Evolutionary conservation across 1,140 invertebrate genomes (phyloP).

Genomic region (Caenorhabditis tropicalis): DNA sequence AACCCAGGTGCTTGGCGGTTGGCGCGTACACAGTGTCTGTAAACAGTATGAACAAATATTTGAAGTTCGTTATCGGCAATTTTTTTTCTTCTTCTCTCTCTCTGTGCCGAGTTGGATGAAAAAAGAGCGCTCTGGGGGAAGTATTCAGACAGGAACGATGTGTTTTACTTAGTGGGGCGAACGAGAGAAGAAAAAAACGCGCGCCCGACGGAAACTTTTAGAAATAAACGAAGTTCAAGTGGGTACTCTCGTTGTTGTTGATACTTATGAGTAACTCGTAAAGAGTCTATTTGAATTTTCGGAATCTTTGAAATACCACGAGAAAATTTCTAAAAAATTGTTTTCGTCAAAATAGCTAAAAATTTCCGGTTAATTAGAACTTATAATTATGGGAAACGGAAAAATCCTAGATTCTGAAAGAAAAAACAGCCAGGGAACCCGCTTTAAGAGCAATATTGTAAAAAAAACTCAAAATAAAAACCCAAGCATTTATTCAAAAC

Average conservation of each 20-base stretch:
- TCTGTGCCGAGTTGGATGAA: neutral
- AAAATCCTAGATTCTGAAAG: too few species aligned
- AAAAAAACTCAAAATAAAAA: neutral
- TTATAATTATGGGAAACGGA: too few species aligned
- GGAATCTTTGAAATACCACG: neutral
- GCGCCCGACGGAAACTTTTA: neutral
- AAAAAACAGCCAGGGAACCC: too few species aligned
- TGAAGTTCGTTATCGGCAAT: constrained; percentile 30
- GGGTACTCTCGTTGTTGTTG: neutral
- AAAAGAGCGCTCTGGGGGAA: neutral
- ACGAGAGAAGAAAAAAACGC: neutral
- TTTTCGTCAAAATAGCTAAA: too few species aligned
- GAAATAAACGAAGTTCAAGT: constrained; percentile 29
- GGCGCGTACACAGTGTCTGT: constrained; percentile 31
- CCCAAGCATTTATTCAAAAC: neutral
- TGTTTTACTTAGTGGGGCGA: neutral
- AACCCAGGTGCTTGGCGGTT: constrained; percentile 28
- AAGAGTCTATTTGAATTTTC: too few species aligned
- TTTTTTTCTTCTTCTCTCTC: too few species aligned
- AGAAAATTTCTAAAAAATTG: neutral
- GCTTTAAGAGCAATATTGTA: neutral
- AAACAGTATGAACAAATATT: constrained; percentile 45
- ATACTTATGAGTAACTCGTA: constrained; percentile 11
- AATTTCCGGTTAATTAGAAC: too few species aligned
- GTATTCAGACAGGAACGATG: constrained; percentile 32